phyloP scores from a whole-genome alignment of 2,888 invertebrate species.

The Pristionchus exspectatus region DNA sequence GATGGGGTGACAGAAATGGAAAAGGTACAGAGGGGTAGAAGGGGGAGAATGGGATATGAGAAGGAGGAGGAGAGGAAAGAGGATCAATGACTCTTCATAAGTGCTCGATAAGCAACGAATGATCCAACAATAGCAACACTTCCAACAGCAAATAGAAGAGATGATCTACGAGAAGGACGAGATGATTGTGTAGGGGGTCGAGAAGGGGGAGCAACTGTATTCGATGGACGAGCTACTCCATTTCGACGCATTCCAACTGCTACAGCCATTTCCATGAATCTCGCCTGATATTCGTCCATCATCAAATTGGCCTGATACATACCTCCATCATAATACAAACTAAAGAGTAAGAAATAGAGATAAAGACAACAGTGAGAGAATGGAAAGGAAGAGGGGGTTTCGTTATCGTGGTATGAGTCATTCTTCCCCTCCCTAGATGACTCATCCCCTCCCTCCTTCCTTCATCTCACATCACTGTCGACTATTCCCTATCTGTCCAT shows the following conservation, averaged over 20 bases:
- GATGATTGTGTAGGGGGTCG: neutral
- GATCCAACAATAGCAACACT: neutral
- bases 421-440: neutral
- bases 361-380: neutral
- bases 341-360: neutral
- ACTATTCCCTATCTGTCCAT: neutral
- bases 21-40: neutral
- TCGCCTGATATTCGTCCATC: neutral
- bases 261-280: constrained; percentile 22
- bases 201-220: neutral
- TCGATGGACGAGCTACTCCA: neutral
- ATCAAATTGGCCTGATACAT: neutral
- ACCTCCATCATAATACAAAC: neutral
- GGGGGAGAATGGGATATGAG: neutral
- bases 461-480: neutral
- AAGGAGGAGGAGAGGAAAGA: neutral
- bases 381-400: neutral
- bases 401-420: constrained; percentile 40
- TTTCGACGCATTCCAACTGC: constrained; percentile 7
- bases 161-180: constrained; percentile 25
- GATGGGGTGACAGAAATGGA: neutral
- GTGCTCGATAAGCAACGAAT: neutral
- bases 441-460: constrained; percentile 22
- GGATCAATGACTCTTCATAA: constrained; percentile 28
- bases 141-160: constrained; percentile 34